phyloP scores from a whole-genome alignment of 1,140 invertebrate genomes.

The Oreohelix idahoensis region DNA sequence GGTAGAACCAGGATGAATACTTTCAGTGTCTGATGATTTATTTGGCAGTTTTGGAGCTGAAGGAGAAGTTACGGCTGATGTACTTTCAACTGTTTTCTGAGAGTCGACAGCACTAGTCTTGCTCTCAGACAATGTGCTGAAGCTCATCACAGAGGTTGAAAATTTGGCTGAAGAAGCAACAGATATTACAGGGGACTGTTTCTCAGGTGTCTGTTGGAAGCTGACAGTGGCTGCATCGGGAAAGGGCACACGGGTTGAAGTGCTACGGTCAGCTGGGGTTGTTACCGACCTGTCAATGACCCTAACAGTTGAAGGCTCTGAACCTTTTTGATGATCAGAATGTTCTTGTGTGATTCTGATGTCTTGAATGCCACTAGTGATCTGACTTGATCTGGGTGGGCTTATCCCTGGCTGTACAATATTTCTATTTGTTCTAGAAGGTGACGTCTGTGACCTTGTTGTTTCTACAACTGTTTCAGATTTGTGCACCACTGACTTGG shows the following conservation, averaged over 20 bases:
- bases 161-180: neutral
- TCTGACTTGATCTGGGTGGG: neutral
- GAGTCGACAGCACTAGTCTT: neutral
- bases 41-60: neutral
- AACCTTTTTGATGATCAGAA: neutral
- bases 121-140: neutral
- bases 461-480: conserved; percentile 1
- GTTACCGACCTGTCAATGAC: neutral
- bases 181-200: neutral
- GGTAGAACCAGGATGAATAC: neutral
- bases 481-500: neutral
- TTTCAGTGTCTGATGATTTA: neutral
- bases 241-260: neutral
- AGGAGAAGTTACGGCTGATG: neutral
- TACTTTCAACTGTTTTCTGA: neutral
- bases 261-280: neutral
- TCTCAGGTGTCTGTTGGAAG: neutral
- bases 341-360: neutral
- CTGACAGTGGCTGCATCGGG: neutral
- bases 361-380: neutral
- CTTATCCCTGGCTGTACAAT: neutral
- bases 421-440: neutral
- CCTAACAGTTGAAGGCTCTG: neutral
- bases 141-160: neutral
- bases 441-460: no score